Evolutionary conservation across 2,888 invertebrate species (phyloP), one percentile per base, ranked within the genome.

Genomic region (Sialis fuliginosa): DNA sequence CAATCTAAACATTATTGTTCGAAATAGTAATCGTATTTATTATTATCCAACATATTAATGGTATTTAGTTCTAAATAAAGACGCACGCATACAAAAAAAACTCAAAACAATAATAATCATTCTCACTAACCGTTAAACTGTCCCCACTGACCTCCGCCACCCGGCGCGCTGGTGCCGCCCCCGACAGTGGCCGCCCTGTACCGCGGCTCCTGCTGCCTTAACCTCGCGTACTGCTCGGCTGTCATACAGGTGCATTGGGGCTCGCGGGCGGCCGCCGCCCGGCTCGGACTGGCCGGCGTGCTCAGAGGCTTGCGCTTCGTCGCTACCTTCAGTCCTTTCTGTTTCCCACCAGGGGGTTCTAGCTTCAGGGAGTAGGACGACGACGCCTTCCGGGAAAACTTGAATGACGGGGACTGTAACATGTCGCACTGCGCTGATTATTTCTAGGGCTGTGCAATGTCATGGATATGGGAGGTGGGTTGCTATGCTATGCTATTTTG

Each of bases 201-300:
- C 65, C 87, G 70, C 22, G 85, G 83, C 68, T 88, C 87, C 67
- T 87, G 87, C 49, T 81, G 79, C 60, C 89, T 75, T 54, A 91
- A 71, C 57, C 89, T 76, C 53, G 85, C 84, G 62, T 86, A 86
- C 67, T 91, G 91, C 66, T 92, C 91, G 56, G 90, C 83, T 48
- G 89, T 83, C 91, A 91, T 91, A 67, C 92, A 92, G 53, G 91
- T 92, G 70, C 92, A 92, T 63, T 91, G 91, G 41, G 89, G 87
- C 65, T 91, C 91, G 52, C 86, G 77, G 50, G 67, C 63, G 41
- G 81, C 79, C 50, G 67, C 63, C 42, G 81, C 79, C 57, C 86
- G 74, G 60, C 87, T 90, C 46, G 93, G 92, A 54, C 91, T 91
- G 30, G 92, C 91, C 44, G 92, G 91, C 41, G 91, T 95, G 60